Conservation (phyloP, 2,888 invertebrate species). For the Troides oblongomaculatus region DNA sequence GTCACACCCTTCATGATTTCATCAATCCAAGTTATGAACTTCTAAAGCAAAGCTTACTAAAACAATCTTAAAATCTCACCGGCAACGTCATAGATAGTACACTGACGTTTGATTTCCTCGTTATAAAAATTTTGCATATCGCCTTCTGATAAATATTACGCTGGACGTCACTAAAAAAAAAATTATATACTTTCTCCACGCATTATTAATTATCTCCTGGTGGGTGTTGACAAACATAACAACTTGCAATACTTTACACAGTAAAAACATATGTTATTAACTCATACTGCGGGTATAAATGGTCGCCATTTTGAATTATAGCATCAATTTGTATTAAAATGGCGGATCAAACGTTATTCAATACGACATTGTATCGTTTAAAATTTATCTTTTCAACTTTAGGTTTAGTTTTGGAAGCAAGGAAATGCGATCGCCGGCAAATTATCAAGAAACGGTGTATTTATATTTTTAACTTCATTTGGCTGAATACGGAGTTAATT, state of each 20-base stretch:
- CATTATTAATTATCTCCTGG: neutral
- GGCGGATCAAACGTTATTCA: conserved; percentile 5
- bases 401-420: conserved; percentile 20
- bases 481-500: conserved; percentile 37
- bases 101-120: too few relatives aligned
- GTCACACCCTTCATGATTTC: too few relatives aligned
- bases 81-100: too few relatives aligned
- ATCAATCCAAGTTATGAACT: too few relatives aligned
- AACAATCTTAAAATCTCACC: too few relatives aligned
- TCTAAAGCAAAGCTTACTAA: too few relatives aligned
- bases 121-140: too few relatives aligned
- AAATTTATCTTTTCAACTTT: conserved; percentile 12
- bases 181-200: too few relatives aligned
- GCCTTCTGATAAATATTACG: too few relatives aligned
- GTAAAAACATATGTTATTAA: too few relatives aligned
- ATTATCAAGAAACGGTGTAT: conserved; percentile 38
- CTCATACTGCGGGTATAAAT: neutral
- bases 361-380: conserved; percentile 11
- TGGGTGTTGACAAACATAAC: neutral
- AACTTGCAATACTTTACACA: neutral
- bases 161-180: too few relatives aligned
- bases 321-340: conserved; percentile 8
- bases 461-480: conserved; percentile 40
- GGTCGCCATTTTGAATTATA: conserved; percentile 11
- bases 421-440: conserved; percentile 13